Evolutionary conservation across 2,888 invertebrate genomes (phyloP), one percentile per base, ranked within the genome.

Genomic region (Xestia c-nigrum): DNA sequence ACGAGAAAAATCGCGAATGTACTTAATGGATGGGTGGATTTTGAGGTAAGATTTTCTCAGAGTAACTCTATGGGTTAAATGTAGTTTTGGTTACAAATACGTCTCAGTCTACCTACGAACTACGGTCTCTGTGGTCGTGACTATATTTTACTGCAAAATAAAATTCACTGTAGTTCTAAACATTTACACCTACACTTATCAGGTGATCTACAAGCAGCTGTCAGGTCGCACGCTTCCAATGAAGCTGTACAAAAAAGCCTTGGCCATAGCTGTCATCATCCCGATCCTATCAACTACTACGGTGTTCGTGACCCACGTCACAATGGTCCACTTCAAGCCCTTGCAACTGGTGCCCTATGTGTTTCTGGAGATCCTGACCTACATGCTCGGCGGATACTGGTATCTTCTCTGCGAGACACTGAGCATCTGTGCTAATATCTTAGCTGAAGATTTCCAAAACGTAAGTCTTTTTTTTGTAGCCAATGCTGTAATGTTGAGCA

Each of bases 381-480:
- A 98, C 84, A 96, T 98, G 91, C 92, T 98, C 64, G 98, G 98
- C 0, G 98, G 98, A 0, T 97, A 97, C 92, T 98, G 98, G 98
- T 98, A 97, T 88, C 94, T 98, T 0, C 96, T 98, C 21, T 98
- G 98, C 85, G 97, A 98, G 89, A 95, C 97, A 0, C 95, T 98
- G 31, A 98, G 98, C 81, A 94, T 95, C 24, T 97, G 97, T 7
- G 98, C 98, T 0, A 97, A 97, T 83, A 95, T 97, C 43, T 92
- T 98, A 61, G 97, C 98, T 5, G 97, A 98, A 78, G 97, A 98
- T 89, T 98, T 98, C 90, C 97, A 98, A 93, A 96, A 94, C 94
- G 97, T 73, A 55, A 73, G 73, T 55, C 31, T 7, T 9, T 61
- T 61, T 61, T 14, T 14, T 24, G 40, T 3, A 10, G 61, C 21